A percentile compares a stretch with the other conserved stretches of the same genome.
These are phyloP conservation scores for Caenorhabditis plicata DNA, from an alignment of 2,888 invertebrate species.

Conservation along the genomic window DNA sequence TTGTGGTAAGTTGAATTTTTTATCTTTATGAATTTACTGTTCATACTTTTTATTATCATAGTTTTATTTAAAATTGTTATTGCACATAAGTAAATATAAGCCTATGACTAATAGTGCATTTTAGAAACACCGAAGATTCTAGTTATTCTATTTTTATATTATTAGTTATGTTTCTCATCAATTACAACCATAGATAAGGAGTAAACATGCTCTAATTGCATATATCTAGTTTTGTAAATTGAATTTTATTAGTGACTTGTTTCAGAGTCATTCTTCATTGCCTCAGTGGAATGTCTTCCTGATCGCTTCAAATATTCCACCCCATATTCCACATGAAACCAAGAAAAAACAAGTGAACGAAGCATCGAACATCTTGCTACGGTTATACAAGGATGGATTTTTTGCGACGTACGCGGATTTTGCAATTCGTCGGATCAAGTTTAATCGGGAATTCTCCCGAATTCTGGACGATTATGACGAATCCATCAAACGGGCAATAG, in stretches of 20 bases:
- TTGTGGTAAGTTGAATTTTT: constrained; percentile 39
- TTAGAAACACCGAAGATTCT: too few relatives aligned
- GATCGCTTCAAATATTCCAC: not conserved
- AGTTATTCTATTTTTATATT: too few relatives aligned
- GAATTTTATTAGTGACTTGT: not conserved
- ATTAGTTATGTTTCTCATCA: too few relatives aligned
- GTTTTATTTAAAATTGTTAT: too few relatives aligned
- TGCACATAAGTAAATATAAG: too few relatives aligned
- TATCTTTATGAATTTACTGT: constrained; percentile 20
- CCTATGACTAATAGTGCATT: too few relatives aligned
- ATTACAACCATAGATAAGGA: too few relatives aligned
- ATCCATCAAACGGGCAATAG: not conserved
- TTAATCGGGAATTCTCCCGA: not conserved
- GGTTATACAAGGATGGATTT: not conserved
- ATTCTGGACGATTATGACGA: not conserved
- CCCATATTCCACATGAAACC: not conserved
- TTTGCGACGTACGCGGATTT: not conserved
- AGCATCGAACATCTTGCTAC: not conserved
- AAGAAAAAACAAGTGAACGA: constrained; percentile 1
- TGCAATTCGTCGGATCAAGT: not conserved
- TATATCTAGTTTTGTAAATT: not conserved
- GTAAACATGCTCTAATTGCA: too few relatives aligned
- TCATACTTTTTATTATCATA: constrained; percentile 15
- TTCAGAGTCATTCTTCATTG: constrained; percentile 3
- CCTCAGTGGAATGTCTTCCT: constrained; percentile 1